These are phyloP conservation scores for Trematomus loennbergii DNA, from an alignment of 2,113 vertebrate species.

Conservation along the genomic window DNA sequence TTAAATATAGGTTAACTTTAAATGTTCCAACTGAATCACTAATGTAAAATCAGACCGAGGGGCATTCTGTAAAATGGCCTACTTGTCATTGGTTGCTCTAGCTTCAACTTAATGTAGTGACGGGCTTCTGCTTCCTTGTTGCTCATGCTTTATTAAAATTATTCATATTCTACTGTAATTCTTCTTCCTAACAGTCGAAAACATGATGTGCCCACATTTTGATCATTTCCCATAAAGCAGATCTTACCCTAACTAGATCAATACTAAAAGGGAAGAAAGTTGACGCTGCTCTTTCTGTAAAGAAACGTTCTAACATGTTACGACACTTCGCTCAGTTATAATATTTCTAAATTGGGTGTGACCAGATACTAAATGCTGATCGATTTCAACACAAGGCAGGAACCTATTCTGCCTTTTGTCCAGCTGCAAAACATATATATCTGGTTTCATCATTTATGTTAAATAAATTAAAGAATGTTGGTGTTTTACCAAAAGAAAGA, in stretches of 20 bases:
- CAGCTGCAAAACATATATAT: no score
- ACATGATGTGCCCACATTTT: background rate
- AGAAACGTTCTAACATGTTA: constrained; percentile 1
- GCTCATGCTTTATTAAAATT: background rate
- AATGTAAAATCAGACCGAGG: background rate
- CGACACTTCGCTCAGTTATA: background rate
- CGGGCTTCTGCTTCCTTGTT: background rate
- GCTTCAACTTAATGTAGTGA: background rate
- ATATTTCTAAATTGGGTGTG: constrained; percentile 5
- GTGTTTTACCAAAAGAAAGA: background rate
- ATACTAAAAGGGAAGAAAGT: background rate
- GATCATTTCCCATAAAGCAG: background rate
- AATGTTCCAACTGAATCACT: background rate
- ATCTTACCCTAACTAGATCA: background rate
- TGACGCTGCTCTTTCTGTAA: background rate
- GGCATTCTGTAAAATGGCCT: background rate
- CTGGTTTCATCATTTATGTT: background rate
- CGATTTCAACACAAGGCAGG: background rate
- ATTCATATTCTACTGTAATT: background rate
- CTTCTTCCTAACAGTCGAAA: background rate
- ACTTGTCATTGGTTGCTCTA: background rate
- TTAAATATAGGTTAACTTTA: no score
- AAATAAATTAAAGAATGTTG: background rate
- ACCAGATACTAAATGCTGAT: background rate
- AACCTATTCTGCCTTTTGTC: background rate